Conservation (phyloP, 2,113 vertebrate species). For the Orycteropus afer region DNA sequence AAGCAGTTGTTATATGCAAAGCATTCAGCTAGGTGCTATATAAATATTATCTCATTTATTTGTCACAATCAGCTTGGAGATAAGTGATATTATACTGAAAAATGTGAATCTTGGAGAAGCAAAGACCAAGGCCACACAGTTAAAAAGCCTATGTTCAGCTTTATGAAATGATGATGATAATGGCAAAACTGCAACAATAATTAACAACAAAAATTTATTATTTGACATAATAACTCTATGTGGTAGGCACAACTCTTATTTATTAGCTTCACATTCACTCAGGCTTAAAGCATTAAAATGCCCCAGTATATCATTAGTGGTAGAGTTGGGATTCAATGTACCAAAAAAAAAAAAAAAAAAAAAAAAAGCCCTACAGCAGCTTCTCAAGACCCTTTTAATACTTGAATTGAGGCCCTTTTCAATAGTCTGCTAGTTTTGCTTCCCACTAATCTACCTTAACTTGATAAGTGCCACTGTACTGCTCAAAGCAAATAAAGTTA, state of each 20-base stretch:
- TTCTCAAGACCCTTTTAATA: background rate
- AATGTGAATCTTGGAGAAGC: slow-evolving; percentile 37
- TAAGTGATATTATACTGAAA: background rate
- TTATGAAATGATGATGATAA: background rate
- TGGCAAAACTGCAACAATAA: background rate
- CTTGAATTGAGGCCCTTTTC: background rate
- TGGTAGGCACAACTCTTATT: background rate
- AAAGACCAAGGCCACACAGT: slow-evolving; percentile 41
- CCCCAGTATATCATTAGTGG: background rate
- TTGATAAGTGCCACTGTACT: slow-evolving; percentile 18
- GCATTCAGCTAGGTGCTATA: background rate
- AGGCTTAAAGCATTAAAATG: background rate
- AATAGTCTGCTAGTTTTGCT: background rate
- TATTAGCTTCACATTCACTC: background rate
- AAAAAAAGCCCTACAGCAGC: background rate
- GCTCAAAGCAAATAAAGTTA: slow-evolving; percentile 30
- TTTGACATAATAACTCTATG: background rate
- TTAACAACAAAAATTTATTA: slow-evolving; percentile 22
- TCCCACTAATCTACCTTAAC: background rate
- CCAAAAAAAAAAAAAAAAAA: no score
- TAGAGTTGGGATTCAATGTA: slow-evolving; percentile 43
- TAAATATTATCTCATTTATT: slow-evolving; percentile 40
- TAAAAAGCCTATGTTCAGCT: background rate
- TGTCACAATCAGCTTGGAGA: background rate
- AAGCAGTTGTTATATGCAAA: background rate